These are phyloP conservation scores for Laterallus jamaicensis DNA, from an alignment of 2,113 vertebrate species.

Conservation along the genomic window DNA sequence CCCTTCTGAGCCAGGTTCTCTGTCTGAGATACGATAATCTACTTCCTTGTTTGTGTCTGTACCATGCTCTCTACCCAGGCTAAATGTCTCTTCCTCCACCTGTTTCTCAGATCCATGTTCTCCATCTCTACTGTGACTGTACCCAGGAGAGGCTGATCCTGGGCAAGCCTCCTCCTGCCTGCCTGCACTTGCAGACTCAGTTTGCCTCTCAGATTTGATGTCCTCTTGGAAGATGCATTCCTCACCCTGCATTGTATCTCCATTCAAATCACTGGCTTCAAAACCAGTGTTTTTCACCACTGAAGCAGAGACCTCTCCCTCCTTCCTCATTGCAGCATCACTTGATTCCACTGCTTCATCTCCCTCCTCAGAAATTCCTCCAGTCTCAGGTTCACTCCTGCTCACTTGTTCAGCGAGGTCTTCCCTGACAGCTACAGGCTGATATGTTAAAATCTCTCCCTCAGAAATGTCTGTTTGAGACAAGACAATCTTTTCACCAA, in stretches of 20 bases:
- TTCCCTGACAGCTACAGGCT: neutral
- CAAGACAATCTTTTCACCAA: neutral
- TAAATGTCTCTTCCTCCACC: neutral
- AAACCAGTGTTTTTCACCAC: neutral
- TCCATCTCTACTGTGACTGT: neutral
- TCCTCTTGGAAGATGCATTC: neutral
- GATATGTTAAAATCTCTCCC: neutral
- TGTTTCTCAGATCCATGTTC: neutral
- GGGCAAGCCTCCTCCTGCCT: neutral
- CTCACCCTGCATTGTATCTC: neutral
- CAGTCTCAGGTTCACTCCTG: neutral
- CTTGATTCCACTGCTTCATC: neutral
- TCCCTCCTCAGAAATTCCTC: neutral
- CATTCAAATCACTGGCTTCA: neutral
- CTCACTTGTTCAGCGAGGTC: neutral
- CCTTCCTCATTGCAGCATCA: neutral
- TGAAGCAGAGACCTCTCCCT: neutral
- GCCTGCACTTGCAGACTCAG: neutral
- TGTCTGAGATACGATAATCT: neutral
- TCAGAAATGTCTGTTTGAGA: neutral
- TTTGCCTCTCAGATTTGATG: neutral
- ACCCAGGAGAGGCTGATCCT: neutral
- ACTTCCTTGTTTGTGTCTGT: neutral
- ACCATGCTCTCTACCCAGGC: neutral
- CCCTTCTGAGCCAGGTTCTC: neutral